Evolutionary conservation across 2,888 invertebrate species (phyloP).

Genomic region (Ophonus ardosiacus): DNA sequence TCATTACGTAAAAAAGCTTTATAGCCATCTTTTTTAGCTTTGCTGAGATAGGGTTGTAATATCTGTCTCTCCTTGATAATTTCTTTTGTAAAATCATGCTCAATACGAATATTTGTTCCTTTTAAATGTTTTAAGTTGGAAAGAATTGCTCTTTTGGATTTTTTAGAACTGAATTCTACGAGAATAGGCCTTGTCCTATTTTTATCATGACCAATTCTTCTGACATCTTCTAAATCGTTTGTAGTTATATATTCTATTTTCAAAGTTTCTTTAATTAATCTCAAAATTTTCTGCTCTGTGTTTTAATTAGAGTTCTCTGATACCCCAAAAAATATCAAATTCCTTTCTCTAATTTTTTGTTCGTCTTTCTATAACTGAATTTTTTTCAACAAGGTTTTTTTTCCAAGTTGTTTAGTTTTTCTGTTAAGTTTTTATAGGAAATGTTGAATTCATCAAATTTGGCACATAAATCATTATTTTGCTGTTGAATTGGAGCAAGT

Average conservation of each 20-base stretch:
- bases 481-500: too few species aligned
- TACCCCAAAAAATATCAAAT: neutral
- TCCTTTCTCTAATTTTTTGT: neutral
- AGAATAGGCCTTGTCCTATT: neutral
- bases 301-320: neutral
- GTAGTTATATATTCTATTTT: neutral
- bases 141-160: neutral
- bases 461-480: too few species aligned
- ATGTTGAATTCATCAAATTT: too few species aligned
- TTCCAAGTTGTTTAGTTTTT: too few species aligned
- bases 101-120: neutral
- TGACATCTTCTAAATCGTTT: conserved; percentile 3
- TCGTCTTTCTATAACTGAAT: too few species aligned
- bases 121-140: neutral
- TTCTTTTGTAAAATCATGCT: neutral
- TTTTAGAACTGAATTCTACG: neutral
- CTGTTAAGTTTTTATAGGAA: too few species aligned
- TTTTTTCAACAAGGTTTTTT: too few species aligned
- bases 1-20: neutral
- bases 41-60: neutral
- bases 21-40: conserved; percentile 14
- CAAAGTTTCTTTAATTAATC: neutral
- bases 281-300: neutral
- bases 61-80: neutral
- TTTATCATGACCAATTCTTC: neutral